Base-by-base conservation (phyloP, 2,113 vertebrate genomes). In the Elephantulus edwardii region DNA sequence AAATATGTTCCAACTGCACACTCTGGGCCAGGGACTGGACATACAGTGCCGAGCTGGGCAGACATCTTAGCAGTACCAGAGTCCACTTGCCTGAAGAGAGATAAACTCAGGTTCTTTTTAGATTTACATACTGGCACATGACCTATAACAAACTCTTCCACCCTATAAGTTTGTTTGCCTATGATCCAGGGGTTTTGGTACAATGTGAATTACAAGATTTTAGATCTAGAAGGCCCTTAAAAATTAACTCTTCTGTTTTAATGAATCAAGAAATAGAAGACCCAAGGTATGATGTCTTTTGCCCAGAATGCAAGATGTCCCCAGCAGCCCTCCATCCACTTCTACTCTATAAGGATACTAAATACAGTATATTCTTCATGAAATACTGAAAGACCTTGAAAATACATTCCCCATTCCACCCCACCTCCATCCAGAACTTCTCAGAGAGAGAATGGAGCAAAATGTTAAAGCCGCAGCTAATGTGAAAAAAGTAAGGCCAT, bases 381-480 rank as follows among this genome's bases (percentile, higher is more conserved):
- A 86, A 58, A 42, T 86, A 46, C 2, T 60, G 40, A 81, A n/a
- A 84, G 26, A 19, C 2, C 74, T 75, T 75, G 28, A 7, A 60
- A 74, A 40, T 44, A 78, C 81, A 24, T 17, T 1, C 24, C 40
- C 44, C 24, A n/a, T n/a, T n/a, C n/a, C n/a, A n/a, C n/a, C n/a
- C n/a, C n/a, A n/a, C n/a, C n/a, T n/a, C 30, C 30, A 10, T 44
- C 14, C 28, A 35, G 81, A 78, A 54, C 42, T 87, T 92, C 72
- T 52, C 71, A 58, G 33, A 83, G 50, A 93, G 8, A 50, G 1
- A 6, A 12, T 6, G 66, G 62, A 58, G 62, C 56, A 93, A 86
- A 93, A 81, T 62, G 70, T 88, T 68, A 87, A 85, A 91, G 86
- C 30, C 66, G 35, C 42, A 76, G 2, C 12, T 78, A 19, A 50